Base-by-base conservation (phyloP, 1,140 invertebrate species). In the Drosophila novamexicana region DNA sequence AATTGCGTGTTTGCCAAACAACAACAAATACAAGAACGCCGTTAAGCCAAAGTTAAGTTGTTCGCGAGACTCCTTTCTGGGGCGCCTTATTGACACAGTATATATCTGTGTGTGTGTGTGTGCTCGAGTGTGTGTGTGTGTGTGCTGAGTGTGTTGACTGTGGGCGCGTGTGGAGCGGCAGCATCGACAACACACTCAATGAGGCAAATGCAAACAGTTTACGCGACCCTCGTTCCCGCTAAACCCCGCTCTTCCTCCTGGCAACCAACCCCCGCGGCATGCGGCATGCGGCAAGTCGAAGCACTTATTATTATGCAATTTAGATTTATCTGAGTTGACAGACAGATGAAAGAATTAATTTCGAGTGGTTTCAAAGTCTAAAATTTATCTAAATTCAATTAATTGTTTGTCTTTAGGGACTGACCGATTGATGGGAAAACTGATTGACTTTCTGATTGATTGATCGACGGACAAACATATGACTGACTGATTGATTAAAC, bases 191-290 rank as follows among this genome's bases (percentile, higher is more conserved):
- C 62, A 77, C 69, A 80, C 82, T 89, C 84, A 89, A 61, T 89
- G 83, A 84, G 61, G 54, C 83, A 84, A 83, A 66, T 57, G 85
- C 77, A 88, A 88, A 88, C 84, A 88, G 84, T 88, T 88, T 89
- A 88, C 75, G 80, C 77, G 64, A 70, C 84, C 84, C 82, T 79
- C 83, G 82, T 29, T 29, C 22, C 22, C 5, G 22, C 22, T 29
- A 29, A 5, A 29, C 22, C 22, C 22, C 3, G 22, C 22, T 5
- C 5, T 1, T 29, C 22, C 22, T 29, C 22, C 53, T 16, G 6
- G 4, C 16, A 44, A n/a, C 69, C 22, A 71, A 52, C 62, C 62
- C 47, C 64, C 22, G 12, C 58, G 14, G 47, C 14, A 18, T 42
- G 12, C 58, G 14, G 47, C 14, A 18, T 34, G 39, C 39, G 22